Conservation (phyloP, 53 echinoderm and acorn worm genomes). For the Holothuria scabra region DNA sequence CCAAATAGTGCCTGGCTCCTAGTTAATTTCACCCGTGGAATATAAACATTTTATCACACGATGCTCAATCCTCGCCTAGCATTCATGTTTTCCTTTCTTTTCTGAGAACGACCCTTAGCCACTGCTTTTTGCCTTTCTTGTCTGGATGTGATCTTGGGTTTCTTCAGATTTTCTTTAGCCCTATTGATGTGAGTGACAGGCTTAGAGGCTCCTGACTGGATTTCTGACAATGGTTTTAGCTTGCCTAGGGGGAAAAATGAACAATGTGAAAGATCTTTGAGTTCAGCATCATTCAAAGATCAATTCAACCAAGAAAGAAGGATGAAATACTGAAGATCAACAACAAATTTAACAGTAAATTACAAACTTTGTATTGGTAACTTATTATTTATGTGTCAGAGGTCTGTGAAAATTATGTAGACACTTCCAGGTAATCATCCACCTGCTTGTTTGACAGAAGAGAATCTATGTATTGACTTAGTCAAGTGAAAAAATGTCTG, state of each 20-base stretch:
- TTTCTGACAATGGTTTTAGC: constrained; percentile 77
- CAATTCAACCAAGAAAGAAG: not conserved
- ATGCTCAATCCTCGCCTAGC: constrained; percentile 72
- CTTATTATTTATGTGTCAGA: no score
- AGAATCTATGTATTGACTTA: no score
- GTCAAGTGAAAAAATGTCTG: no score
- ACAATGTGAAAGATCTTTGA: not conserved
- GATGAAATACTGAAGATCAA: no score
- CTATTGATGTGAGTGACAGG: constrained; percentile 25
- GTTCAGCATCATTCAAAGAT: not conserved
- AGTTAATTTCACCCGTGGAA: no score
- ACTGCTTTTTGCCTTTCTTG: constrained; percentile 65
- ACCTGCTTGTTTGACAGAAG: no score
- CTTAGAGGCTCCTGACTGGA: constrained; percentile 16
- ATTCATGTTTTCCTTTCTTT: constrained; percentile 70
- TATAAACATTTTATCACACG: not conserved
- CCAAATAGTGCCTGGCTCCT: no score
- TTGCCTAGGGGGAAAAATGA: constrained; percentile 63
- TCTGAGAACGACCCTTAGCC: constrained; percentile 58
- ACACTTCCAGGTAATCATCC: no score
- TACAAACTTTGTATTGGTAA: no score
- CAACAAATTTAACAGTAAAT: no score
- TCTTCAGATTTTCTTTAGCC: constrained; percentile 70
- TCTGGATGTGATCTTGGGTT: constrained; percentile 66
- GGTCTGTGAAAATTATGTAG: no score